These are phyloP conservation scores for Hydrolagus affinis DNA, from an alignment of 2,113 vertebrate species.

Conservation along the genomic window DNA sequence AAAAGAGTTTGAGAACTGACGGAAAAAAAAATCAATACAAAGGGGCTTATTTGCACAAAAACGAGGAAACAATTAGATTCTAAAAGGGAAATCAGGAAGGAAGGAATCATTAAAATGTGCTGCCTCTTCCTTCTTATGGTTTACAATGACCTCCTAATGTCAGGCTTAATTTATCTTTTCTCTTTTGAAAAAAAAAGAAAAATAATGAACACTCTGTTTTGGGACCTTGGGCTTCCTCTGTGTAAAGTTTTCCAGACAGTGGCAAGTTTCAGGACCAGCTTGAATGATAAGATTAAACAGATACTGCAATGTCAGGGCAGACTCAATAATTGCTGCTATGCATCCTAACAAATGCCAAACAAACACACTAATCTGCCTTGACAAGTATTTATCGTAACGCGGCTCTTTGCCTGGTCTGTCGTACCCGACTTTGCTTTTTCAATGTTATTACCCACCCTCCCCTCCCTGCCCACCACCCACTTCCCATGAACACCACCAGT, in stretches of 20 bases:
- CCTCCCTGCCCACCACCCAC: too few species aligned
- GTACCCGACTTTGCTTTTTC: too few species aligned
- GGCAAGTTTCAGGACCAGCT: not conserved
- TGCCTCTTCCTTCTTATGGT: slow-evolving; percentile 10
- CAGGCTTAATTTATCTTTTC: slow-evolving; percentile 14
- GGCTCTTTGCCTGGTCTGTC: not conserved
- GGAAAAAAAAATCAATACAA: not conserved
- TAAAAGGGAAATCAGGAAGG: slow-evolving; percentile 30
- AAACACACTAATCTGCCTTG: not conserved
- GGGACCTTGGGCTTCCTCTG: not conserved
- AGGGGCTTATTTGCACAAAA: slow-evolving; percentile 13
- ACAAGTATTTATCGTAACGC: not conserved
- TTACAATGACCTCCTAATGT: not conserved
- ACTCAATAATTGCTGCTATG: not conserved
- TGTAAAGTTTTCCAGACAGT: not conserved
- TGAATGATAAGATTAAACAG: not conserved
- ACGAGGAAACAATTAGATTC: slow-evolving; percentile 23
- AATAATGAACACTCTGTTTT: not conserved
- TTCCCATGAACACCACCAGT: not conserved
- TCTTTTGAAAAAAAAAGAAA: slow-evolving; percentile 1
- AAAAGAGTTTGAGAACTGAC: not conserved
- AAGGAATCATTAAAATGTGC: slow-evolving; percentile 26
- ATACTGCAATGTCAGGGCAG: not conserved
- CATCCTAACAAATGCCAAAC: not conserved
- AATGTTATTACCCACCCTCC: too few species aligned